These are phyloP conservation scores for Chiloscyllium plagiosum DNA, from an alignment of 2,113 vertebrate species.

Conservation along the genomic window DNA sequence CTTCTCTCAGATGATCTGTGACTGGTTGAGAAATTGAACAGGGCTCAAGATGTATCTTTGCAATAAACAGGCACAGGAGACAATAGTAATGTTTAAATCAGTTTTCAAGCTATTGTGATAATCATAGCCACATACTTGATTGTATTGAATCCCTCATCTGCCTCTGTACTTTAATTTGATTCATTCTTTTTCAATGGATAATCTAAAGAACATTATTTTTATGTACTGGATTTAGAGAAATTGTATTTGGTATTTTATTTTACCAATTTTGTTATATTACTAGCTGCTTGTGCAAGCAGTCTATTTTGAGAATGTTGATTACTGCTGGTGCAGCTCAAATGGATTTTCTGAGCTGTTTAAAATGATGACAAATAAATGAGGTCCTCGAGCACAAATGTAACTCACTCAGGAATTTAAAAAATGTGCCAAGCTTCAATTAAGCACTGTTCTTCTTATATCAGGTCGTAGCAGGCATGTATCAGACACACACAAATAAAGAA, in stretches of 20 bases:
- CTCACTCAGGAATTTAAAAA: constrained; percentile 2
- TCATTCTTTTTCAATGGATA: constrained; percentile 9
- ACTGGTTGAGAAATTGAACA: background rate
- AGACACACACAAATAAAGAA: constrained; percentile 4
- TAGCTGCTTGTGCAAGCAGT: background rate
- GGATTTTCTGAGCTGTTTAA: constrained; percentile 23
- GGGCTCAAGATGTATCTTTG: background rate
- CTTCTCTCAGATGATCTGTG: background rate
- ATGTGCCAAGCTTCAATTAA: constrained; percentile 25
- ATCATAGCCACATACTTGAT: background rate
- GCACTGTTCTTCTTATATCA: constrained; percentile 4
- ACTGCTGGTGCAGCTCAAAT: constrained; percentile 12
- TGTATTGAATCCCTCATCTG: no score
- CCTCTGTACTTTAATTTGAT: background rate
- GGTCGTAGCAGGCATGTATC: constrained; percentile 27
- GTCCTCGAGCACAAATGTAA: background rate
- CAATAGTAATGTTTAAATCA: background rate
- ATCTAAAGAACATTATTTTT: background rate
- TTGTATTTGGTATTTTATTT: background rate
- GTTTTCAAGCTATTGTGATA: background rate
- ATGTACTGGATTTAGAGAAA: background rate
- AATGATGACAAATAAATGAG: background rate
- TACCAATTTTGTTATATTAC: background rate
- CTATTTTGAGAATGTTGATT: constrained; percentile 14
- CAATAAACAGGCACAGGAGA: background rate